Evolutionary conservation across 2,888 invertebrate species (phyloP).

Genomic region (Drosophila quinaria): DNA sequence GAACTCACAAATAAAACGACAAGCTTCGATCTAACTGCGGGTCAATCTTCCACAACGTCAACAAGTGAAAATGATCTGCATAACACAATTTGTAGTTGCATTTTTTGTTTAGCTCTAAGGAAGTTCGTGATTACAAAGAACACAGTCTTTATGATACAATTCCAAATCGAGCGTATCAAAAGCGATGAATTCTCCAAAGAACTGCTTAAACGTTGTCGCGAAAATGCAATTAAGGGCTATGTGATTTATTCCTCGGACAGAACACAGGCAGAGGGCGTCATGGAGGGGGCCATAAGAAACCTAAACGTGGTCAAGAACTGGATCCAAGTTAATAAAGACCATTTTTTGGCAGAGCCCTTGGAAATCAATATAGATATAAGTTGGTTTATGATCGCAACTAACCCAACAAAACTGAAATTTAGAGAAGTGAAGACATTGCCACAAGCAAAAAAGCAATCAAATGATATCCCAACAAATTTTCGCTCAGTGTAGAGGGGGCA

Average conservation of each 20-base stretch:
- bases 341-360: not conserved
- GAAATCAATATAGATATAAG: not conserved
- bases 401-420: not conserved
- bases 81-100: not conserved
- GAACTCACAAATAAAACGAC: not conserved
- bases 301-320: constrained; percentile 25
- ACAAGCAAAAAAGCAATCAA: not conserved
- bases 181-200: not conserved
- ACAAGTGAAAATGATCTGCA: too few relatives aligned
- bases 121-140: not conserved
- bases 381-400: constrained; percentile 2
- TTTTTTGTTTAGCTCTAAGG: not conserved
- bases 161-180: not conserved
- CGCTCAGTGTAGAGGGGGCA: constrained; percentile 50
- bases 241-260: not conserved
- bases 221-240: not conserved
- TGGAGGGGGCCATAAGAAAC: constrained; percentile 12
- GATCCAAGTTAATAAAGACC: not conserved
- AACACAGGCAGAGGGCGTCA: not conserved
- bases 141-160: constrained; percentile 1
- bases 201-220: not conserved
- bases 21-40: not conserved
- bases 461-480: constrained; percentile 24
- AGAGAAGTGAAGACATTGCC: not conserved
- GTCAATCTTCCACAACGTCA: not conserved